A percentile compares a stretch with the other conserved stretches of the same genome.
phyloP scores from a whole-genome alignment of 1,140 invertebrate genomes.

The Ceratina australensis region DNA sequence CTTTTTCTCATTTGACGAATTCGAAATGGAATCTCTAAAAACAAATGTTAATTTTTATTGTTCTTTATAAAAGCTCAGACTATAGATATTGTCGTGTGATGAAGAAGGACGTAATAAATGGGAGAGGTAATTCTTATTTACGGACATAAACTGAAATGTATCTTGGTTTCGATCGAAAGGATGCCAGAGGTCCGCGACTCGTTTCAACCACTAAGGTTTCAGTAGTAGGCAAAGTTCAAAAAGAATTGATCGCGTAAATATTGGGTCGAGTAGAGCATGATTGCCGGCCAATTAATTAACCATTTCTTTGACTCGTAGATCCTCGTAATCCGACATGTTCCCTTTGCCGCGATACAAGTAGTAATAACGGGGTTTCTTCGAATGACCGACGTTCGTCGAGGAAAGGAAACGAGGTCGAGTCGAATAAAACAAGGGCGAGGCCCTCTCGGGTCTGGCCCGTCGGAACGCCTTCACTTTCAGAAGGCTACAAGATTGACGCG shows the following conservation, averaged over 20 bases:
- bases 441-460: neutral
- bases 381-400: neutral
- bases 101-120: too few species aligned
- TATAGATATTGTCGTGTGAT: too few species aligned
- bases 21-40: too few species aligned
- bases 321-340: conserved; percentile 27
- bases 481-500: neutral
- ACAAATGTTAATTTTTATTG: too few species aligned
- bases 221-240: conserved; percentile 9
- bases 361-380: conserved; percentile 32
- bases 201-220: conserved; percentile 16
- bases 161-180: neutral
- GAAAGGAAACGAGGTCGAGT: conserved; percentile 20
- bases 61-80: too few species aligned
- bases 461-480: neutral
- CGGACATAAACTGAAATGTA: neutral
- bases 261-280: conserved; percentile 30
- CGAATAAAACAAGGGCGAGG: neutral
- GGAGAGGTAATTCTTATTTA: neutral
- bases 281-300: conserved; percentile 45
- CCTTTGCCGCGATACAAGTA: conserved; percentile 35
- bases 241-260: conserved; percentile 14
- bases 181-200: neutral
- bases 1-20: neutral
- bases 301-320: conserved; percentile 41